Base-by-base conservation (phyloP, 1,140 invertebrate genomes). In the Drosophila mojavensis region DNA sequence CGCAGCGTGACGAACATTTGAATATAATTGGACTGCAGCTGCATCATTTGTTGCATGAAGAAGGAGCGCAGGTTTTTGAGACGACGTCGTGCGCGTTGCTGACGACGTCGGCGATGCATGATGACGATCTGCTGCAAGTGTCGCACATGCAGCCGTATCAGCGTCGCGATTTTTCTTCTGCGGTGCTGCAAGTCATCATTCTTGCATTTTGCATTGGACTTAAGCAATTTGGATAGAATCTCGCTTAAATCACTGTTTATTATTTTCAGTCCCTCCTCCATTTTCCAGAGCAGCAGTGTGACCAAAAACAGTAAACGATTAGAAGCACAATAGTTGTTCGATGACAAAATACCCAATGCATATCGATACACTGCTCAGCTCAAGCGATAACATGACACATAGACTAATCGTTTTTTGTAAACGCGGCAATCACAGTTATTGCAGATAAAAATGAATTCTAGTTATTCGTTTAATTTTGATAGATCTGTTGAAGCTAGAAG, bases 11-110 rank as follows among this genome's bases (percentile, higher is more conserved):
- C 58, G 62, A 79, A 81, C 68, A 79, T 78, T 43, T 91, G 54
- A 33, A 86, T 3, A 54, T 91, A 91, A 30, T 61, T 77, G 1
- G 69, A 71, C 7, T 91, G 80, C 61, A 91, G 58, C 11, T 91
- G 56, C 9, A 90, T 65, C 73, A 91, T 71, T 47, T 91, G 81
- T 5, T 83, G 75, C 68, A 91, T 71, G 17, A 81, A 91, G 15
- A 85, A 75, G 5, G 69, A 55, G 0, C 84, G 89, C 50, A 91
- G 15, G 13, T 73, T 66, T 41, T 58, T 68, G 1, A 80, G 33
- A 0, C 79, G 65, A 3, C 73, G 47, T 24, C 73, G 70, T 7
- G 63, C 36, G 1, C 77, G 62, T 15, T 91, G 84, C 24, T 83
- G 84, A 0, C 69, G 45, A 9, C 75, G 75, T 3, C 84, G 65